These are phyloP conservation scores for Ischnura elegans DNA, from an alignment of 2,888 invertebrate genomes.

Conservation along the genomic window DNA sequence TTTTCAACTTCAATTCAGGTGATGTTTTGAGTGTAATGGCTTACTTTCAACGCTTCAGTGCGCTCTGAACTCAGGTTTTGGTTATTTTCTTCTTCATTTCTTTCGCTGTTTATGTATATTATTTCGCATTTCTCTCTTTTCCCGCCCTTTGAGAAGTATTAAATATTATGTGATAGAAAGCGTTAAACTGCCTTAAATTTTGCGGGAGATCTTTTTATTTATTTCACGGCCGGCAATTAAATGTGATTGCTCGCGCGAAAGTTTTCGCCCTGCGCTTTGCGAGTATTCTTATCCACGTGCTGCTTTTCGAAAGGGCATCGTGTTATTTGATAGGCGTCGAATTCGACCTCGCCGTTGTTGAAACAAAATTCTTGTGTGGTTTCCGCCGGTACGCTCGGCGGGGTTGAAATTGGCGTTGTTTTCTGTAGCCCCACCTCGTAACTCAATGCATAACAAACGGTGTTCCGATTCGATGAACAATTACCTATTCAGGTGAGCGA, in stretches of 20 bases:
- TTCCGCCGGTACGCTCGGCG: neutral
- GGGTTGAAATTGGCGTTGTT: neutral
- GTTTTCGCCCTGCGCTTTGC: neutral
- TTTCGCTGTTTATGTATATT: no score
- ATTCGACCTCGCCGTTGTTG: neutral
- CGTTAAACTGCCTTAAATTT: no score
- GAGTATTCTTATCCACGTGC: neutral
- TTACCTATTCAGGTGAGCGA: neutral
- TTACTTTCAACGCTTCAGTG: no score
- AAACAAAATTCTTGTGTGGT: neutral
- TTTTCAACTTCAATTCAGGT: no score
- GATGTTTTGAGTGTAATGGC: no score
- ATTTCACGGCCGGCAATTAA: neutral
- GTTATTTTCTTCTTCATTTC: no score
- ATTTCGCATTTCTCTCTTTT: no score
- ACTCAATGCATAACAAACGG: neutral
- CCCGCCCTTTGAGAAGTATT: no score
- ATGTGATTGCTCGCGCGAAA: neutral
- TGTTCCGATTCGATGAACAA: neutral
- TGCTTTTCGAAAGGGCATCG: neutral
- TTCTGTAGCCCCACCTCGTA: neutral
- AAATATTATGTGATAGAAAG: no score
- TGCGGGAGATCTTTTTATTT: neutral
- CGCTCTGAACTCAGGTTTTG: no score
- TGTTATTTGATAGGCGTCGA: constrained; percentile 15